These are phyloP conservation scores for Pseudochirops cupreus DNA, from an alignment of 2,797 vertebrate species.

Conservation along the genomic window DNA sequence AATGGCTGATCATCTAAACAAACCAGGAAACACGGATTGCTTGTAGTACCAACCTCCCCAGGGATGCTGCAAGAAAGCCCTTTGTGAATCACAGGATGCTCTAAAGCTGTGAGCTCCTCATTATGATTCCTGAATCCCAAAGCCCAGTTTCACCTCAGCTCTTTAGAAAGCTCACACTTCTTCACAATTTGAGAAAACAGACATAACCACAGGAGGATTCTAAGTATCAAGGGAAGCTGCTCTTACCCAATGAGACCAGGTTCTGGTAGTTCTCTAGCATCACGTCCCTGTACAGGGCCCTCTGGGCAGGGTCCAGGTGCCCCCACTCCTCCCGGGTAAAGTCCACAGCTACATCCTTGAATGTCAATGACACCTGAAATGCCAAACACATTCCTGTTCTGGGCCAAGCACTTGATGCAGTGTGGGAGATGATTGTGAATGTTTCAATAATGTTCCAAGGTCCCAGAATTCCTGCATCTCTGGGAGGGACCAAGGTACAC, in stretches of 20 bases:
- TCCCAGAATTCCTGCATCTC: background rate
- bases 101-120: background rate
- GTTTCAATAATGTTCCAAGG: background rate
- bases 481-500: background rate
- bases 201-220: background rate
- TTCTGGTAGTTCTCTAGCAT: background rate
- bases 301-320: background rate
- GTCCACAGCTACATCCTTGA: background rate
- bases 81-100: background rate
- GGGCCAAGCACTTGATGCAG: too few relatives aligned
- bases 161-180: background rate
- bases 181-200: background rate
- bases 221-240: background rate
- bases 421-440: too few relatives aligned
- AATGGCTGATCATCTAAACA: background rate
- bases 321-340: background rate
- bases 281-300: background rate
- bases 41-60: background rate
- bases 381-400: background rate
- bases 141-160: background rate
- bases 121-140: background rate
- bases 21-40: background rate
- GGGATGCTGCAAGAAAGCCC: background rate
- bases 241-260: background rate
- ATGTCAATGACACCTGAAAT: background rate